phyloP scores from a whole-genome alignment of 2,888 invertebrate genomes.

The Andrena haemorrhoa region DNA sequence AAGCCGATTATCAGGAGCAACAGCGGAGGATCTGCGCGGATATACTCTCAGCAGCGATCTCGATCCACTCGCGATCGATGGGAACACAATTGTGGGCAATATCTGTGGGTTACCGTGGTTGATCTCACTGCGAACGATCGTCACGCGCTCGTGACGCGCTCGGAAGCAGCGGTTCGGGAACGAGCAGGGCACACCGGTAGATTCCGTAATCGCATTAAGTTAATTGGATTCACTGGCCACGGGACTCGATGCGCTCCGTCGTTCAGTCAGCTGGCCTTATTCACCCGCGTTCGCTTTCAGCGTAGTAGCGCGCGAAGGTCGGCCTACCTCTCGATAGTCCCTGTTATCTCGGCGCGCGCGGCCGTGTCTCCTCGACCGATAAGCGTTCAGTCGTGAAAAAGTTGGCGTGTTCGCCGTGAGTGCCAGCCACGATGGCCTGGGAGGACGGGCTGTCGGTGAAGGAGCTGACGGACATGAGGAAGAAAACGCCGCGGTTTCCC shows the following conservation, averaged over 20 bases:
- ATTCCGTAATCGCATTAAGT: constrained; percentile 72
- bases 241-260: constrained; percentile 22
- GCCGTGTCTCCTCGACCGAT: constrained; percentile 8
- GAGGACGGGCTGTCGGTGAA: constrained; percentile 81
- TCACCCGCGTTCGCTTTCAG: constrained; percentile 58
- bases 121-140: constrained; percentile 4
- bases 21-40: background rate
- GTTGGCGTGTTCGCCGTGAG: background rate
- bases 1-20: background rate
- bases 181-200: constrained; percentile 27
- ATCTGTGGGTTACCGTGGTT: background rate
- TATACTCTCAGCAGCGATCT: background rate
- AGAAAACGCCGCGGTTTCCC: constrained; percentile 89
- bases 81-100: background rate
- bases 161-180: background rate
- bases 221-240: constrained; percentile 72
- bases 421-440: constrained; percentile 76
- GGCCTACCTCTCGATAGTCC: constrained; percentile 29
- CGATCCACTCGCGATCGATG: background rate
- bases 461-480: constrained; percentile 83
- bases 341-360: constrained; percentile 10
- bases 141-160: background rate
- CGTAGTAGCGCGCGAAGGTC: constrained; percentile 47
- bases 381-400: constrained; percentile 1
- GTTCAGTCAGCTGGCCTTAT: constrained; percentile 29